These are phyloP conservation scores for Sparus aurata DNA, from an alignment of 2,797 vertebrate species.

Conservation along the genomic window DNA sequence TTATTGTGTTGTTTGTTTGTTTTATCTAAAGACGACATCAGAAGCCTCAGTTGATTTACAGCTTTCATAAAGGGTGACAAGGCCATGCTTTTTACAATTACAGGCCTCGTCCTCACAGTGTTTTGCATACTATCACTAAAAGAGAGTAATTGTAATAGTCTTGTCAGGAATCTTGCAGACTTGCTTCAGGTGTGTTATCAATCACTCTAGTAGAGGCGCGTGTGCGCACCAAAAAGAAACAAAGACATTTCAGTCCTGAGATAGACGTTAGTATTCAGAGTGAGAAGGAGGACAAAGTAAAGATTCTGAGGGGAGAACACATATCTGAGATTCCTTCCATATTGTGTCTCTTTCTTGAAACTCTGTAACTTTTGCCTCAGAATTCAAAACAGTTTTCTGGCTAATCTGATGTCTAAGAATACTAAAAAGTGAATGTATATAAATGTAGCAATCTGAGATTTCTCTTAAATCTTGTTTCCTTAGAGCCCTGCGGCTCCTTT, in stretches of 20 bases:
- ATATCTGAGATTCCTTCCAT: no score
- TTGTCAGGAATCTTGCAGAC: not conserved
- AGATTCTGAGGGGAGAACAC: not conserved
- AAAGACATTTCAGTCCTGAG: not conserved
- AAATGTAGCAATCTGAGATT: not conserved
- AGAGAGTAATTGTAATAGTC: not conserved
- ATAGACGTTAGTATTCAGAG: not conserved
- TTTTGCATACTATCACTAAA: not conserved
- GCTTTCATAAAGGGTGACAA: not conserved
- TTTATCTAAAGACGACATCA: not conserved
- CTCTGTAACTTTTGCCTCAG: not conserved
- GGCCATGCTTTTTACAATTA: not conserved
- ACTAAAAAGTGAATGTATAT: not conserved
- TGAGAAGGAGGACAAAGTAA: not conserved
- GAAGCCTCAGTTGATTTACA: not conserved
- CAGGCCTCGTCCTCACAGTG: not conserved
- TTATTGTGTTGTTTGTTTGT: not conserved
- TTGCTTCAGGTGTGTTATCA: not conserved
- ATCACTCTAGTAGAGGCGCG: not conserved
- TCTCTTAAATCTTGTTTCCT: not conserved
- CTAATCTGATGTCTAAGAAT: not conserved
- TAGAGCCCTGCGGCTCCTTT: not conserved
- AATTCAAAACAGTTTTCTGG: not conserved
- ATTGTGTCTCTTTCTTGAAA: not conserved
- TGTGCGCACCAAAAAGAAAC: not conserved